Base-by-base conservation (phyloP, 1,140 invertebrate genomes). In the Leptoteleia sp. region DNA sequence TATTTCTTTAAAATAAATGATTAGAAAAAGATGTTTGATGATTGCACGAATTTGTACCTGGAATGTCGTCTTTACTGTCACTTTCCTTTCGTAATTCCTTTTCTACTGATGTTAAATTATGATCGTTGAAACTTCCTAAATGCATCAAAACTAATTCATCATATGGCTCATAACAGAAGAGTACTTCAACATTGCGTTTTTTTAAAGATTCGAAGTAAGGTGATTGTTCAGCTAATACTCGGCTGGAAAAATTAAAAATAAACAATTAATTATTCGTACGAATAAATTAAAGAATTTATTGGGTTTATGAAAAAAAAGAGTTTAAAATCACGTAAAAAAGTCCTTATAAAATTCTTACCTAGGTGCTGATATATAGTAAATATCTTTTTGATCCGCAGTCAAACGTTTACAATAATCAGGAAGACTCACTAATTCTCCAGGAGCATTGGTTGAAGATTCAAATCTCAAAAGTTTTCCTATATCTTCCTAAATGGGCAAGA, bases 81-180 rank as follows among this genome's bases (percentile, higher is more conserved):
- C 91, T 92, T 79, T 94, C 93, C 65, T 94, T 92, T 50, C 96
- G 91, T 93, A 98, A 95, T 87, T 98, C 97, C 86, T 97, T 98
- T 89, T 99, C 98, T 4, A 98, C 95, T 0, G 97, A 98, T 0
- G 94, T 93, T 0, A 99, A 90, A 50, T 92, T 91, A 81, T 94
- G 93, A 43, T 92, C 92, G 65, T 95, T 93, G 85, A 96, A 99
- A 83, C 96, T 93, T 75, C 92, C 92, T 13, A 99, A 88, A 80
- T 98, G 96, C 91, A 99, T 93, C 0, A 99, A 89, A 6, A 99
- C 96, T 15, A 99, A 89, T 88, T 99, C 98, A 90, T 99, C 98
- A 81, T 99, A 98, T 0, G 95, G 93, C 82, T 99, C 97, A 82
- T 97, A 99, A 83, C 97, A 96, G 87, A 98, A 99, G 1, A 99